These are phyloP conservation scores for Bufotes viridis DNA, from an alignment of 2,797 vertebrate species.

Conservation along the genomic window DNA sequence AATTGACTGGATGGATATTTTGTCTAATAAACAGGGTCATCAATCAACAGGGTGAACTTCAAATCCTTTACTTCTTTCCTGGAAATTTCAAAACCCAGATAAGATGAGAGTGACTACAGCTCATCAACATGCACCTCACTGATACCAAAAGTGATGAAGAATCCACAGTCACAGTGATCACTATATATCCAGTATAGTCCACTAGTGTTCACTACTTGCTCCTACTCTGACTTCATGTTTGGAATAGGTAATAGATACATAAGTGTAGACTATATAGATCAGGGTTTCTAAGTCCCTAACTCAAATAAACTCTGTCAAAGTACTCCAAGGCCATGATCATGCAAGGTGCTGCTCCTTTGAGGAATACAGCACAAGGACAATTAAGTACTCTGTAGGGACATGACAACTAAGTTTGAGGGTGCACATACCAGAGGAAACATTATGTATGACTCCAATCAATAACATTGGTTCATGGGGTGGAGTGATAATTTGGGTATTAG, in stretches of 20 bases:
- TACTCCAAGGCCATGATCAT: not conserved
- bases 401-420: not conserved
- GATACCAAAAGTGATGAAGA: conserved; percentile 1
- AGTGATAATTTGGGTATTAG: not conserved
- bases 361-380: not conserved
- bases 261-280: not conserved
- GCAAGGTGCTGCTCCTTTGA: not conserved
- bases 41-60: not conserved
- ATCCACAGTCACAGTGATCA: not conserved
- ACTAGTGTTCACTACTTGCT: not conserved
- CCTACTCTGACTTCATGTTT: no score
- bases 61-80: conserved; percentile 44
- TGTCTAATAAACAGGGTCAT: conserved; percentile 9
- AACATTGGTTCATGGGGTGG: not conserved
- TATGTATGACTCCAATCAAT: not conserved
- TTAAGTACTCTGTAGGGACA: not conserved
- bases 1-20: not conserved
- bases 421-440: no score
- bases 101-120: conserved; percentile 30
- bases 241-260: not conserved
- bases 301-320: not conserved
- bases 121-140: not conserved
- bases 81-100: conserved; percentile 34
- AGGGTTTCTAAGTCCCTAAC: not conserved
- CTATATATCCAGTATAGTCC: not conserved